These are phyloP conservation scores for Ceyx melanurus DNA, from an alignment of 2,113 vertebrate genomes.

Conservation along the genomic window DNA sequence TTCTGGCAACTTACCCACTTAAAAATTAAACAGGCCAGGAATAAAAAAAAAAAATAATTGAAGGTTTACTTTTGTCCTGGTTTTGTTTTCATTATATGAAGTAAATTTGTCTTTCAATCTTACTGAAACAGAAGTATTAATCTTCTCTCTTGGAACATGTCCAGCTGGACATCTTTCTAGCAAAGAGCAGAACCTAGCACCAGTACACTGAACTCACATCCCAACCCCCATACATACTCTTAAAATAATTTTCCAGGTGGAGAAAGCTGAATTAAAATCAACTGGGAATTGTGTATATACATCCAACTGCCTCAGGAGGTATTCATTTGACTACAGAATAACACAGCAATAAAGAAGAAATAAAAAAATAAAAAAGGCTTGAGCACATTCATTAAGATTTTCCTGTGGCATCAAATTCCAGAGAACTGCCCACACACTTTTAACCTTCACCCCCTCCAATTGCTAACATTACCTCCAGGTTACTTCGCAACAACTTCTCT, in stretches of 20 bases:
- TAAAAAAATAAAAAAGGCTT: not conserved
- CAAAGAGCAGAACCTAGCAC: not conserved
- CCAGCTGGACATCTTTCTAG: not conserved
- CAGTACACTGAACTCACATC: not conserved
- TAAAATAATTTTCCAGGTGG: not conserved
- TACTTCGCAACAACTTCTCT: slow-evolving; percentile 82
- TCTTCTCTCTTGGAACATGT: not conserved
- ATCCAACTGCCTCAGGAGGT: not conserved
- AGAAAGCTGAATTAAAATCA: not conserved
- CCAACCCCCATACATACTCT: not conserved
- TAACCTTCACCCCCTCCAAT: not conserved
- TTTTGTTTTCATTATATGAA: not conserved
- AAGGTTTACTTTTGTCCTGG: not conserved
- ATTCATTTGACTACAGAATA: not conserved
- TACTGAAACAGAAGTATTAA: not conserved
- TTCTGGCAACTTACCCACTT: not conserved
- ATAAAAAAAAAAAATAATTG: not conserved
- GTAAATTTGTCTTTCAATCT: not conserved
- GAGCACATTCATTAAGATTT: not conserved
- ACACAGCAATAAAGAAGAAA: not conserved
- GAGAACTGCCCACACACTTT: not conserved
- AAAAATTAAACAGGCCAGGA: not conserved
- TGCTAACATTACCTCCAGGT: slow-evolving; percentile 84
- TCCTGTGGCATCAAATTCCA: not conserved
- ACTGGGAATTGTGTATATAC: not conserved